These are phyloP conservation scores for Lasioglossum leucozonium DNA, from an alignment of 2,888 invertebrate genomes.

Conservation along the genomic window DNA sequence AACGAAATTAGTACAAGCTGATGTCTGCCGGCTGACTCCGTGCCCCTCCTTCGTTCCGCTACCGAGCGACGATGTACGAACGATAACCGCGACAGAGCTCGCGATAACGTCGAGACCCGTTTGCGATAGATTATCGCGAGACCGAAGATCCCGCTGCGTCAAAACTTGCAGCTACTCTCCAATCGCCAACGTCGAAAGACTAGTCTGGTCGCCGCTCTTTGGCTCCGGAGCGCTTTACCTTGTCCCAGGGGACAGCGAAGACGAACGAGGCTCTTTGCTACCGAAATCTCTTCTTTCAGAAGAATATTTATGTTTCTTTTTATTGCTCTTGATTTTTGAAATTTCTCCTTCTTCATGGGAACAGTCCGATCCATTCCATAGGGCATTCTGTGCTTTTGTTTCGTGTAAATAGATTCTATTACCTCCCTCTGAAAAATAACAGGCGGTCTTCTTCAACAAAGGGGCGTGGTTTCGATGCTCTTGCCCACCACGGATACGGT, in stretches of 20 bases:
- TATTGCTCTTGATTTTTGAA: background rate
- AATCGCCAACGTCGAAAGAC: background rate
- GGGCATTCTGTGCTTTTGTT: too few species aligned
- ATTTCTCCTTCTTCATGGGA: too few species aligned
- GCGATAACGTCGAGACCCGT: constrained; percentile 31
- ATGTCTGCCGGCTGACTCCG: background rate
- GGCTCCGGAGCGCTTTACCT: background rate
- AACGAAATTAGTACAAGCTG: constrained; percentile 34
- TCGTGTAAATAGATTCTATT: background rate
- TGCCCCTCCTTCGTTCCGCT: background rate
- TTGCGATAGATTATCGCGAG: constrained; percentile 40
- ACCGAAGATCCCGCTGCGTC: constrained; percentile 22
- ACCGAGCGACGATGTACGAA: constrained; percentile 32
- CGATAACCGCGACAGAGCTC: constrained; percentile 39
- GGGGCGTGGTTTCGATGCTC: background rate
- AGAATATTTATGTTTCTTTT: background rate
- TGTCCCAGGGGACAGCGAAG: background rate
- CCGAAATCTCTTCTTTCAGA: background rate
- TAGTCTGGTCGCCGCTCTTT: background rate
- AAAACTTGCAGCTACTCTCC: constrained; percentile 26
- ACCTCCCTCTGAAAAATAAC: background rate
- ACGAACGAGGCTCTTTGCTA: too few species aligned
- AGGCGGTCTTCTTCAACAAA: background rate
- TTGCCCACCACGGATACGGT: background rate
- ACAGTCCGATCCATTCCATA: too few species aligned